Base-by-base conservation (phyloP, 2,888 invertebrate genomes). In the Machimus atricapillus region DNA sequence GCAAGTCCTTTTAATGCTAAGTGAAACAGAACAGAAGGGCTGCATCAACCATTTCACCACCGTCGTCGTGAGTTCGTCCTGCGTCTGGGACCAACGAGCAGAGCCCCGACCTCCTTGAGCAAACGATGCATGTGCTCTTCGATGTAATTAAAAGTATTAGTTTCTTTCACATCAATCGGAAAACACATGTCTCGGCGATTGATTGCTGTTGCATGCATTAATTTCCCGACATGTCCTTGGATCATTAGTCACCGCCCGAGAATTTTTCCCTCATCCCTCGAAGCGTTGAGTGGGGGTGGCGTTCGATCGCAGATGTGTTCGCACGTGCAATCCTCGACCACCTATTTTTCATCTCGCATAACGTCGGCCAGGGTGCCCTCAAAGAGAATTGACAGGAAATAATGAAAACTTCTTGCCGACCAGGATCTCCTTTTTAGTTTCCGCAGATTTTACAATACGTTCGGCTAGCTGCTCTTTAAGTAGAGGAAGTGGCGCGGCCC, bases 321-420 rank as follows among this genome's bases (percentile, higher is more conserved):
- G 66, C 66, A 66, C 66, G 66, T 66, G 66, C 66, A 66, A 66
- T 66, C 66, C 27, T 66, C 6, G 66, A 27, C 66, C 66, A 66
- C 66, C 27, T 66, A 66, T 66, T 66, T 66, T 23, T 66, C 66
- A 66, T 66, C 27, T 27, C 66, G 23, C 23, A 19, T 12, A 66
- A 66, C 27, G 56, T 66, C 12, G 66, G 27, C 66, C 2, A 12
- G 66, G 66, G 23, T 34, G 34, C 23, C 66, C 66, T 66, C 66
- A 66, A 23, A 66, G 66, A 66, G 66, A 76, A 76, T 78, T 46
- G 78, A 78, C 40, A 78, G 46, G 27, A 46, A 78, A 40, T 46
- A 78, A 78, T 78, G 78, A 78, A 78, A 78, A 78, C 46, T 40
- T 78, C 78, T 40, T 78, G 37, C 78, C 27, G 23, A 8, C 27